phyloP scores from a whole-genome alignment of 2,888 invertebrate species.

The Rhingia rostrata region DNA sequence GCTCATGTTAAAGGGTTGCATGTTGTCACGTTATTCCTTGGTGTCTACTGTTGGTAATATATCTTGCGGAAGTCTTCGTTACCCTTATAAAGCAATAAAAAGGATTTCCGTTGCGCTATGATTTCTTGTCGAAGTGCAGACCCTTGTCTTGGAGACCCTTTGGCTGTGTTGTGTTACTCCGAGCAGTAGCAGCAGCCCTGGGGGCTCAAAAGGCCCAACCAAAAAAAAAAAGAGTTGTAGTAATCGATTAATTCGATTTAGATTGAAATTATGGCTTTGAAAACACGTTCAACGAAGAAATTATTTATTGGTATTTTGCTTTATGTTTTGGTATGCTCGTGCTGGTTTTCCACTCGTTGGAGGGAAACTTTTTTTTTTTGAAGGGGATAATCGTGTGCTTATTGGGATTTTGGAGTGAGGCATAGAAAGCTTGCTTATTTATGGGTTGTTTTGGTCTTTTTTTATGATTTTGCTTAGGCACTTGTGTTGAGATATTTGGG shows the following conservation, averaged over 20 bases:
- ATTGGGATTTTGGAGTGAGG: conserved; percentile 48
- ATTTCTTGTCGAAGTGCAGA: conserved; percentile 72
- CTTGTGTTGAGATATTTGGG: conserved; percentile 30
- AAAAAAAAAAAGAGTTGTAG: conserved; percentile 77
- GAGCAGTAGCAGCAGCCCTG: background rate
- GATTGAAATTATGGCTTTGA: conserved; percentile 82
- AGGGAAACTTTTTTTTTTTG: background rate
- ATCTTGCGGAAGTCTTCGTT: conserved; percentile 74
- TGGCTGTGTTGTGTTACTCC: background rate
- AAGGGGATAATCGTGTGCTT: conserved; percentile 68
- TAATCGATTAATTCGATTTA: conserved; percentile 83
- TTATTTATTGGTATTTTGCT: conserved; percentile 73
- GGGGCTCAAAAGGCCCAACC: conserved; percentile 75
- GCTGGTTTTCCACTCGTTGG: conserved; percentile 44
- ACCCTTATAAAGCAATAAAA: conserved; percentile 74
- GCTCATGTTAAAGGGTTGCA: conserved; percentile 78
- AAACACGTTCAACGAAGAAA: conserved; percentile 77
- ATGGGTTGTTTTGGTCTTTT: conserved; percentile 62
- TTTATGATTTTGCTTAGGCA: conserved; percentile 57
- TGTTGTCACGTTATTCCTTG: conserved; percentile 82
- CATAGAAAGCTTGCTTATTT: conserved; percentile 52
- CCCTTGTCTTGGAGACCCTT: conserved; percentile 65
- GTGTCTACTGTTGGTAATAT: conserved; percentile 73
- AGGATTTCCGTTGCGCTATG: conserved; percentile 73
- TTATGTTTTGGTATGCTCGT: conserved; percentile 50